Evolutionary conservation across 2,888 invertebrate species (phyloP).

Genomic region (Cremastobaeus sp.): DNA sequence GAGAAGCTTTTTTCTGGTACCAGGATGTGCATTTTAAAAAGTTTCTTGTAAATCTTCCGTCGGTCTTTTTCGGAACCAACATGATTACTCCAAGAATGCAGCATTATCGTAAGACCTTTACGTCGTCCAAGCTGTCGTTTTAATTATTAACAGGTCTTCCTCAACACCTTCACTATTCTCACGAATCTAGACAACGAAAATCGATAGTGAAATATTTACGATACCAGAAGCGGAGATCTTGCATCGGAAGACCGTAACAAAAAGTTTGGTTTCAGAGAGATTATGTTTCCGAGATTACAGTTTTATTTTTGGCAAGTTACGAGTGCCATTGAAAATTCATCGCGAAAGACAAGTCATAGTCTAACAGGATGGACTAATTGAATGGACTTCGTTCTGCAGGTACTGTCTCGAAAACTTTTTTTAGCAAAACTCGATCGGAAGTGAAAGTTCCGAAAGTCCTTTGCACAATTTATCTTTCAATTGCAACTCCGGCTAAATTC

Average conservation of each 20-base stretch:
- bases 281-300: conserved; percentile 29
- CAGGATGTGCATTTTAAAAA: conserved; percentile 49
- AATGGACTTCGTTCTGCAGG: too few relatives aligned
- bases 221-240: conserved; percentile 10
- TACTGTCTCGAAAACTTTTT: too few relatives aligned
- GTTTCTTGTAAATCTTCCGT: conserved; percentile 45
- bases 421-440: too few relatives aligned
- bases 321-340: conserved; percentile 29
- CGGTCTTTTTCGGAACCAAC: conserved; percentile 28
- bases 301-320: conserved; percentile 25
- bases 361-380: too few relatives aligned
- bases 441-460: too few relatives aligned
- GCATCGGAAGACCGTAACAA: conserved; percentile 15
- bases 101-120: conserved; percentile 56
- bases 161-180: conserved; percentile 36
- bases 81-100: conserved; percentile 26
- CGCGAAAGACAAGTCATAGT: neutral
- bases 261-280: conserved; percentile 16
- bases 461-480: conserved; percentile 1
- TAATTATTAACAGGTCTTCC: conserved; percentile 47
- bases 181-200: conserved; percentile 36
- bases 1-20: conserved; percentile 32
- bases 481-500: conserved; percentile 58
- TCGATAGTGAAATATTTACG: conserved; percentile 44
- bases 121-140: conserved; percentile 49